A percentile compares a stretch with the other conserved stretches of the same genome.
phyloP scores from a whole-genome alignment of 2,888 invertebrate genomes.

The Amorpha juglandis region DNA sequence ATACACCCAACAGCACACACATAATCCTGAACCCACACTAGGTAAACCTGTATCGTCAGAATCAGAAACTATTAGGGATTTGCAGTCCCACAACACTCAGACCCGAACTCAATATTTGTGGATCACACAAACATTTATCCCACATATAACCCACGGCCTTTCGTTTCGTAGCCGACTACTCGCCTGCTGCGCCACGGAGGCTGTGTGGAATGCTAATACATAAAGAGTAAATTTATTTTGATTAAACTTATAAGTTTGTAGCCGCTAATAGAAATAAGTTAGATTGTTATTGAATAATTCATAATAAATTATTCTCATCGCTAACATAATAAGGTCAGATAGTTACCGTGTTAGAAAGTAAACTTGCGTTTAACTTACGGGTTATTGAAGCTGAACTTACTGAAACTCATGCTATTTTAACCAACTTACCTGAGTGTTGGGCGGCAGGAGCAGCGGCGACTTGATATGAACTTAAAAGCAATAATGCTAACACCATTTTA shows the following conservation, averaged over 20 bases:
- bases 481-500: constrained; percentile 36
- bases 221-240: background rate
- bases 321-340: background rate
- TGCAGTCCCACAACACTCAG: too few relatives aligned
- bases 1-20: too few relatives aligned
- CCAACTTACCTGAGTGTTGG: constrained; percentile 50
- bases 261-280: background rate
- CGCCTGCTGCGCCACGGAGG: too few relatives aligned
- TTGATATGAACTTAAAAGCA: constrained; percentile 41
- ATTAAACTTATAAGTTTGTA: background rate
- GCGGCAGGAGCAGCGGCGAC: constrained; percentile 50
- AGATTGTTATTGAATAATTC: background rate
- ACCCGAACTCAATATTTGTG: too few relatives aligned
- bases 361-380: background rate
- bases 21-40: too few relatives aligned
- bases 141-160: too few relatives aligned
- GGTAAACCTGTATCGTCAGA: too few relatives aligned
- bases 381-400: background rate
- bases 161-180: too few relatives aligned
- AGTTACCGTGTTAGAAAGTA: background rate
- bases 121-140: too few relatives aligned
- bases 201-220: too few relatives aligned
- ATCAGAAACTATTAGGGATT: too few relatives aligned
- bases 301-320: background rate
- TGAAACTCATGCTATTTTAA: background rate